phyloP scores from a whole-genome alignment of 2,113 vertebrate genomes.

The Saccopteryx leptura region DNA sequence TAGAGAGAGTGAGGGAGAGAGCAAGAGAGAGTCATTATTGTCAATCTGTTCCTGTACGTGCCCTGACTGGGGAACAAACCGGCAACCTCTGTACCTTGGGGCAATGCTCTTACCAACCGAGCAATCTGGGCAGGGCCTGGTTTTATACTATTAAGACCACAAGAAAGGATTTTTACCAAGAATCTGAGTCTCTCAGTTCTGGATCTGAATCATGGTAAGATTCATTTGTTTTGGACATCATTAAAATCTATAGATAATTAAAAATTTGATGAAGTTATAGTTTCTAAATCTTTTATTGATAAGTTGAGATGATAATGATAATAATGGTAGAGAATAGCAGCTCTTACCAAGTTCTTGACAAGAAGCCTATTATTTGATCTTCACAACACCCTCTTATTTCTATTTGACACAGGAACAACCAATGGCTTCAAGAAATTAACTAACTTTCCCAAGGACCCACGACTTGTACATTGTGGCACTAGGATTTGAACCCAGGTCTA shows the following conservation, averaged over 20 bases:
- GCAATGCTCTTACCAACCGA: no score
- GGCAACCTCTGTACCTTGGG: no score
- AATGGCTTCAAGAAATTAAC: neutral
- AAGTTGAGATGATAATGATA: neutral
- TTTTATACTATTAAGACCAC: neutral
- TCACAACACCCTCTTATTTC: neutral
- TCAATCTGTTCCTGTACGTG: no score
- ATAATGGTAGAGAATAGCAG: neutral
- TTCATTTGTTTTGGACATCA: constrained; percentile 35
- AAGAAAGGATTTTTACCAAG: constrained; percentile 36
- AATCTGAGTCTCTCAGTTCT: neutral
- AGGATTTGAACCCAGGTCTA: constrained; percentile 9
- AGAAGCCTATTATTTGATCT: constrained; percentile 15
- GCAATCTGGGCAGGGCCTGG: neutral
- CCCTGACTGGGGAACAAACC: no score
- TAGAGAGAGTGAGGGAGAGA: no score
- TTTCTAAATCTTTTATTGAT: constrained; percentile 7
- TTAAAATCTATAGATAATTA: constrained; percentile 11
- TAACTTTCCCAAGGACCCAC: neutral
- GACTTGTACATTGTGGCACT: neutral
- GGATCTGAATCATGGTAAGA: neutral
- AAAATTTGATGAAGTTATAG: constrained; percentile 29
- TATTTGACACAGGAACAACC: neutral
- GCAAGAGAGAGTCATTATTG: no score
- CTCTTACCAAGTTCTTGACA: constrained; percentile 26